Percentiles rank a stretch among this genome's conserved stretches.
These are phyloP conservation scores for Eupithecia tripunctaria DNA, from an alignment of 2,888 invertebrate species.

Conservation along the genomic window DNA sequence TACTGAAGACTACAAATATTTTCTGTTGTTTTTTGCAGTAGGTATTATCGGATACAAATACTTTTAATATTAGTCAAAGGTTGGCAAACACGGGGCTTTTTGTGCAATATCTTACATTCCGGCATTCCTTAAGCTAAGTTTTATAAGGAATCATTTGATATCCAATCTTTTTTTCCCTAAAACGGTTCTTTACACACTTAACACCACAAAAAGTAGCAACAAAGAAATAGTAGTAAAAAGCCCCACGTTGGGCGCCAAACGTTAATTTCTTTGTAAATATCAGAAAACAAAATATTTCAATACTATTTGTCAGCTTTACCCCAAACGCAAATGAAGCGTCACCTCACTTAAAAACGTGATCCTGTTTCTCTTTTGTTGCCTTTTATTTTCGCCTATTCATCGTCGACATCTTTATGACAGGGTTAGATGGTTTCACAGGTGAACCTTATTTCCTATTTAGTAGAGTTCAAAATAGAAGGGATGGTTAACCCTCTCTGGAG, in stretches of 20 bases:
- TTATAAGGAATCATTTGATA: too few species aligned
- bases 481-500: slow-evolving; percentile 4
- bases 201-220: background rate
- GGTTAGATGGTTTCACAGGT: slow-evolving; percentile 24
- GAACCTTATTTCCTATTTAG: slow-evolving; percentile 9
- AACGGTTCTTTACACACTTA: too few species aligned
- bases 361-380: slow-evolving; percentile 40
- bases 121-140: too few species aligned
- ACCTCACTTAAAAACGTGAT: slow-evolving; percentile 44
- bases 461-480: slow-evolving; percentile 32
- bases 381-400: slow-evolving; percentile 47
- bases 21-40: too few species aligned
- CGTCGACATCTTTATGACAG: slow-evolving; percentile 44
- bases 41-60: too few species aligned
- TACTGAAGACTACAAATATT: too few species aligned
- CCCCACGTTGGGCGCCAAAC: background rate
- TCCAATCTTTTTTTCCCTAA: too few species aligned
- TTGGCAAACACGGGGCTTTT: slow-evolving; percentile 16
- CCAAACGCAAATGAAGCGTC: slow-evolving; percentile 41
- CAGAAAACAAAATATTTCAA: background rate
- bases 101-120: background rate
- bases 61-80: background rate
- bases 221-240: too few species aligned
- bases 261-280: background rate
- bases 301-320: slow-evolving; percentile 15